Base-by-base conservation (phyloP, 2,113 vertebrate species). In the Rhabdomys dilectus region DNA sequence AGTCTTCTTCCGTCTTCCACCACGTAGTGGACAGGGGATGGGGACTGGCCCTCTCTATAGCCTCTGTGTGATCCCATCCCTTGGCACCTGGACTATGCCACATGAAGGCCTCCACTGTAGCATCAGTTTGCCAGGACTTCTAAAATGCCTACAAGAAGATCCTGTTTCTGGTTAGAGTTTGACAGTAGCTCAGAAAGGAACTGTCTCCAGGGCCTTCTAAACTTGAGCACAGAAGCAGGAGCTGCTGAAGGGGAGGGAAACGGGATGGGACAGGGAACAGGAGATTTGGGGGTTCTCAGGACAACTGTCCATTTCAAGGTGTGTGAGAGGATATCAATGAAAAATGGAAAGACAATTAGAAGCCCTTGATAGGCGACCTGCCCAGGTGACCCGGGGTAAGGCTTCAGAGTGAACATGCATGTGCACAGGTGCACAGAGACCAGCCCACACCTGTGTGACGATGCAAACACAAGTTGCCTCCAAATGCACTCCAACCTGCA, bases 281-380 rank as follows among this genome's bases (percentile, higher is more conserved):
- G 53, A 9, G 12, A 31, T 7, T 36, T n/a, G 84, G 31, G 88
- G 86, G 42, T 51, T 48, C 39, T 16, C 10, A 19, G 34, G 16
- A 48, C 13, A 62, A 11, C 92, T 17, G 34, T 68, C 34, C 48
- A 45, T 66, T 58, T 78, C 56, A 48, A 88, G 26, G 39, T 91
- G 45, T 48, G n/a, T 13, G 19, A 51, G 82, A 78, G 68, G 76
- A 89, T 60, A 81, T 58, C 95, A 97, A 95, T 22, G 73, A 84
- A 97, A 96, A 70, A 76, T 39, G 34, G 5, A 58, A 88, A 80
- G 48, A 5, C 2, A 17, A 7, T 42, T 34, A 56, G 78, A 42
- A 51, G 58, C 21, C 10, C 66, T 17, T 48, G 45, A 31, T 16
- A 48, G 62, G 13, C 58, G 66, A 10, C 15, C 86, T 84, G 36